Conservation (phyloP, 2,113 vertebrate species). For the Cyanoliseus patagonus region DNA sequence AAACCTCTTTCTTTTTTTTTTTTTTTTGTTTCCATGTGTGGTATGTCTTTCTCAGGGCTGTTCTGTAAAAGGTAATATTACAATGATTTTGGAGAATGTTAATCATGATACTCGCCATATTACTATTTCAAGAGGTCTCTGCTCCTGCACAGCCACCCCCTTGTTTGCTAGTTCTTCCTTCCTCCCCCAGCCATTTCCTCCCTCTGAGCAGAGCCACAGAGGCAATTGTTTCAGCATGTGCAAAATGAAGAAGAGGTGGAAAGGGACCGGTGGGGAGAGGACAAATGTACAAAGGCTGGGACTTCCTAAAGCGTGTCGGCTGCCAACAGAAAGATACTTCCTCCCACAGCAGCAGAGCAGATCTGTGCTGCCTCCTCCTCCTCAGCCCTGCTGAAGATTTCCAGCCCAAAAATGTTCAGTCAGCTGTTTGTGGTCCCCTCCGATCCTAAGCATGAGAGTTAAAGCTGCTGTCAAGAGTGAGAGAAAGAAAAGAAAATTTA, state of each 20-base stretch:
- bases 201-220: background rate
- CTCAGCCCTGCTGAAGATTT: background rate
- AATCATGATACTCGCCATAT: background rate
- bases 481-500: background rate
- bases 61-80: background rate
- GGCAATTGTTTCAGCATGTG: background rate
- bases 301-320: rapidly evolving
- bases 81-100: background rate
- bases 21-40: background rate
- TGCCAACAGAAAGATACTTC: background rate
- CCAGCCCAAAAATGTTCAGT: background rate
- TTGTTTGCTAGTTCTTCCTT: background rate
- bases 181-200: background rate
- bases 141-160: background rate
- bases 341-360: background rate
- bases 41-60: background rate
- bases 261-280: background rate
- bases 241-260: background rate
- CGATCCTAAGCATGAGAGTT: background rate
- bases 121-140: background rate
- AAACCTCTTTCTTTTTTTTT: background rate
- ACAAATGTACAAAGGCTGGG: background rate
- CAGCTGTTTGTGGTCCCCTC: background rate
- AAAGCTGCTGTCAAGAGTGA: background rate
- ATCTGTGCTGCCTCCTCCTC: background rate